Base-by-base conservation (phyloP, 2,888 invertebrate species). In the Neoaliturus tenellus region DNA sequence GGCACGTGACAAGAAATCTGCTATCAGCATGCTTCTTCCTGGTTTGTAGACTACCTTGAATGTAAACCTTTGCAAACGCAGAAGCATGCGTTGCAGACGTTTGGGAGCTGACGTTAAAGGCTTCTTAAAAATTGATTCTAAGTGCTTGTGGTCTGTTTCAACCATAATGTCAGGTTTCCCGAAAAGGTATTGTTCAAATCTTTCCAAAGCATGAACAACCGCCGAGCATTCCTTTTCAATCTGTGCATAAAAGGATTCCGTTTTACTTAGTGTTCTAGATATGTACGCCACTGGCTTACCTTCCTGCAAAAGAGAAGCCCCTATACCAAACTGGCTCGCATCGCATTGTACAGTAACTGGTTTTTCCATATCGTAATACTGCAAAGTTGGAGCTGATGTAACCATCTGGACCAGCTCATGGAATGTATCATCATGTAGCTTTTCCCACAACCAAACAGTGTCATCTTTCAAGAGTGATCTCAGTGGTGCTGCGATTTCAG, bases 151-250 rank as follows among this genome's bases (percentile, higher is more conserved):
- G 85, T 90, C 89, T 33, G 86, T 87, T 67, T 88, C 84, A 2
- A 89, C 87, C 23, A 55, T 85, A 8, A 88, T 73, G 17, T 55
- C 55, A 20, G 83, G 80, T 44, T 86, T 23, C 0, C 87, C 89
- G 86, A 87, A 89, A 5, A 90, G 86, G 82, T 89, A 90, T 83
- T 89, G 88, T 20, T 88, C 87, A 84, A 89, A 90, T 82, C 88
- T 88, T 31, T 87, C 80, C 80, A 88, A 88, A 6, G 86, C 89
- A 85, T 89, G 89, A 5, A 84, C 85, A 67, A 87, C 86, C 1
- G 90, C 89, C 39, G 89, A 80, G 4, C 88, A 85, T 83, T 90
- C 89, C 85, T 89, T 89, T 80, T 90, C 89, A 10, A 89, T 89
- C 83, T 89, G 89, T 20, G 88, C 87, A 85, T 88, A 89, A 8